Evolutionary conservation across 2,888 invertebrate genomes (phyloP), one percentile per base, ranked within the genome.

Genomic region (Iselma pallidipennis): DNA sequence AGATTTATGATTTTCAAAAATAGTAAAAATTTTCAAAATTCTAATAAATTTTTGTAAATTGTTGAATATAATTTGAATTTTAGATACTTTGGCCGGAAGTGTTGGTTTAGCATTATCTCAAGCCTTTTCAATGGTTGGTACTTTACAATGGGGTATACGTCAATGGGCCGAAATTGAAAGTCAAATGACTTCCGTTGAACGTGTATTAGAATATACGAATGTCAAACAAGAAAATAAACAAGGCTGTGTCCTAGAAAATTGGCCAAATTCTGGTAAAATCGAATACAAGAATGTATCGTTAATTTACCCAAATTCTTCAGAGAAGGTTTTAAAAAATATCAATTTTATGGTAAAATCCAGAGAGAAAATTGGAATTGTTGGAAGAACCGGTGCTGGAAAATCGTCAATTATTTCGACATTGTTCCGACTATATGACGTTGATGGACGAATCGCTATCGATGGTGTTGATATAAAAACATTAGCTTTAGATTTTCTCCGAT

Each of bases 141-240:
- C 83, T 78, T 69, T 87, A 69, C 87, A 87, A 73, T 87, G 86
- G 85, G 85, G 84, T 2, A 83, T 87, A 37, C 85, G 96, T 3
- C 95, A 96, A 80, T 94, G 94, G 72, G 93, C 96, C 0, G 96
- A 96, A 79, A 80, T 80, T 14, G 80, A 81, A 79, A 94, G 92
- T 75, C 90, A 89, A 70, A 93, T 94, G 92, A 94, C 93, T 4
- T 91, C 92, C 9, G 95, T 96, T 0, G 97, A 98, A 82, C 87
- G 96, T 78, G 86, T 91, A 0, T 58, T 78, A 54, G 82, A 82
- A 70, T 81, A 82, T 57, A 75, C 84, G 0, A 78, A 84, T 12
- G 73, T 88, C 5, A 79, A 83, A 63, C 71, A 76, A 21, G 83
- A 84, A 70, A 54, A 66, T 5, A 56, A 54, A 2, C 58, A 57